Conservation (phyloP, 2,113 vertebrate species). For the Paradoxurus hermaphroditus region DNA sequence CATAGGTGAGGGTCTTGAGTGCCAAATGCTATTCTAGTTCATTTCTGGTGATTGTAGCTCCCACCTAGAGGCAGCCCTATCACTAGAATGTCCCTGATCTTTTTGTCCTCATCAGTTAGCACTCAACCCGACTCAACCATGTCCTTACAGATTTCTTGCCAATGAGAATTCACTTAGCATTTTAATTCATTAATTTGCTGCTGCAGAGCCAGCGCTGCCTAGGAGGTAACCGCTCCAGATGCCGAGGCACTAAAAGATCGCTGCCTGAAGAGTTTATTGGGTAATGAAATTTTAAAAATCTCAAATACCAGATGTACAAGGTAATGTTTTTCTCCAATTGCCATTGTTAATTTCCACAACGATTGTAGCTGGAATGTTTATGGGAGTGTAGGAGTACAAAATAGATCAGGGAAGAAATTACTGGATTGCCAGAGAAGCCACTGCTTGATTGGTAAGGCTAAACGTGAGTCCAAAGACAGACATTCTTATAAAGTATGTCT, state of each 20-base stretch:
- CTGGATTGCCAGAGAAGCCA: neutral
- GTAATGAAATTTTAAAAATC: neutral
- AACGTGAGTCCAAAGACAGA: neutral
- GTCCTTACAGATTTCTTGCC: neutral
- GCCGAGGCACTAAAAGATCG: neutral
- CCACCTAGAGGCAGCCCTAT: neutral
- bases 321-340: neutral
- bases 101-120: neutral
- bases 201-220: neutral
- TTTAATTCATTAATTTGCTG: constrained; percentile 10
- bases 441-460: neutral
- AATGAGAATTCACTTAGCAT: neutral
- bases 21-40: neutral
- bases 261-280: neutral
- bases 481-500: neutral
- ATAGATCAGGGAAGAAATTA: neutral
- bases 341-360: neutral
- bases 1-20: neutral
- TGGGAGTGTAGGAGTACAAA: neutral
- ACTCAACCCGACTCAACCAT: neutral
- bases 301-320: neutral
- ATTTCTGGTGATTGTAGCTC: neutral
- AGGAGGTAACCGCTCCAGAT: neutral
- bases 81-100: neutral
- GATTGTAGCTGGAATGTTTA: neutral